phyloP scores from a whole-genome alignment of 1,140 invertebrate species.

The Drosophila melanica region DNA sequence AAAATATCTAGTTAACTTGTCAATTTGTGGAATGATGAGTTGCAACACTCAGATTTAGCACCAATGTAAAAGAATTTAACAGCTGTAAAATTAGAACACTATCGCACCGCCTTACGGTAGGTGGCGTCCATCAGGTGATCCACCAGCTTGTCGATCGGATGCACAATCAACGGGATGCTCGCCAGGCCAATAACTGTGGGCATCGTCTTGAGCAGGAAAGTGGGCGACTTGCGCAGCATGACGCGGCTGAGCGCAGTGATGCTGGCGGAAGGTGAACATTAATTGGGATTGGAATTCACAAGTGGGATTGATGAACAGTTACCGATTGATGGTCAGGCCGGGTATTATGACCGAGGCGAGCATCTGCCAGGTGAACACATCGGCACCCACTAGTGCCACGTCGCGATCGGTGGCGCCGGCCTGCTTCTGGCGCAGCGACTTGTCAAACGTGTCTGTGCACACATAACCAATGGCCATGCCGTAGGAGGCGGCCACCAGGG shows the following conservation, averaged over 20 bases:
- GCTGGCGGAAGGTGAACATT: constrained; percentile 8
- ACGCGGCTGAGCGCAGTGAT: constrained; percentile 53
- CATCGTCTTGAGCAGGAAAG: constrained; percentile 62
- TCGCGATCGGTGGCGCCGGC: constrained; percentile 78
- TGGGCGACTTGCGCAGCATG: constrained; percentile 41
- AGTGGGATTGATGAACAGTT: no score
- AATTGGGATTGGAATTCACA: no score
- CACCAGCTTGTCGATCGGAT: constrained; percentile 94
- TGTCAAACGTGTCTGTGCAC: constrained; percentile 93
- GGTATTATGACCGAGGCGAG: constrained; percentile 96
- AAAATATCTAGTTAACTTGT: not conserved
- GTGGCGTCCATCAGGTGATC: constrained; percentile 92
- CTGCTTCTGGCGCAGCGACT: constrained; percentile 88
- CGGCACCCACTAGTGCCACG: constrained; percentile 88
- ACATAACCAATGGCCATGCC: constrained; percentile 93
- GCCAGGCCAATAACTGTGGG: constrained; percentile 91
- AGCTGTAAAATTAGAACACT: not conserved
- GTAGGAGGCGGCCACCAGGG: constrained; percentile 91
- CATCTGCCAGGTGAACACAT: constrained; percentile 96
- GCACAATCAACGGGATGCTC: constrained; percentile 96
- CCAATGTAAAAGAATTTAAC: not conserved
- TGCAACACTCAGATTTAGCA: constrained; percentile 13
- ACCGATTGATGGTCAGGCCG: constrained; percentile 95
- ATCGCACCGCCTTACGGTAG: constrained; percentile 83
- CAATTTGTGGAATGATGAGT: not conserved